Base-by-base conservation (phyloP, 64 coral and sea anemone species). In the Pocillopora damicornis region DNA sequence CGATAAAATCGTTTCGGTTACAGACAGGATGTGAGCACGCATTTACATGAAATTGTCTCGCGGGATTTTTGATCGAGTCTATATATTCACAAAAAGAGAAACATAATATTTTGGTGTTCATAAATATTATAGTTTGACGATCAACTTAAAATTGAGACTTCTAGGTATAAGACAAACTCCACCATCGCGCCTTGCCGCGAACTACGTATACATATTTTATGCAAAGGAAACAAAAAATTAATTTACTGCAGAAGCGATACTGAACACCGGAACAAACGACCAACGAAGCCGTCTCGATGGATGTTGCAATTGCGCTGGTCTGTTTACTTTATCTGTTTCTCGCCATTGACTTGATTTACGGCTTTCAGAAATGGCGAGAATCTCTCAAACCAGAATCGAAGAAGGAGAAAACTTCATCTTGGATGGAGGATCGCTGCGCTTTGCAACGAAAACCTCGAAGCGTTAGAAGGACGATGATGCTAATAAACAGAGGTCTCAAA, bases 401-500 rank as follows among this genome's bases (percentile, higher is more conserved):
- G 7, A 20, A 9, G 5, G 51, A 45, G 20, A 85, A 85, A 37
- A 6, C 16, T 72, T 58, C 18, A 20, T 3, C 17, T 85, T 20
- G 81, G 37, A n/a, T 22, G 72, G 81, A 58, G 1, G 61, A 85
- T 42, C 56, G 15, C 13, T 7, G 79, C 81, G 65, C n/a, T 71
- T 11, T 5, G 11, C 65, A 1, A 38, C 65, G 64, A 85, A 85
- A 11, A 56, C 69, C 81, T 51, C 62, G 81, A 56, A 72, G 80
- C 15, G 20, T 63, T 1, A 67, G 81, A 30, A 56, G 81, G 7
- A 73, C 63, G 1, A 85, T 85, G 81, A 85, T 85, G 81, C 18
- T 85, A 63, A 72, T 85, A 9, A 85, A 85, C 64, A 85, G 81
- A 85, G 57, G 81, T 20, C 64, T 85, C 12, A 85, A 85, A 66